Evolutionary conservation across 2,113 vertebrate genomes (phyloP).

Genomic region (Nothocercus julius): DNA sequence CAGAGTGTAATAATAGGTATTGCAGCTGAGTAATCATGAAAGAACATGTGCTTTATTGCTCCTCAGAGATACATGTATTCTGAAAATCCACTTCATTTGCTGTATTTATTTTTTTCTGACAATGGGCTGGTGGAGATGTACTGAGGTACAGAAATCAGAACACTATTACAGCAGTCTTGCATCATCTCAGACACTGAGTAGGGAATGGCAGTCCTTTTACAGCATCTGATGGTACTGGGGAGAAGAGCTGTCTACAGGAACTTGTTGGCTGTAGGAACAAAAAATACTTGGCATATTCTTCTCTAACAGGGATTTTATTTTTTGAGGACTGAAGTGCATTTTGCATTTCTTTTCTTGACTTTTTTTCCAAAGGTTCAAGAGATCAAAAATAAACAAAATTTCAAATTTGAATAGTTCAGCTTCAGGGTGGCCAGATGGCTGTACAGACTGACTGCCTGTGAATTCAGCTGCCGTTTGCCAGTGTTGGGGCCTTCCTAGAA

Average conservation of each 20-base stretch:
- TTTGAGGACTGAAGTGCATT: background rate
- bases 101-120: slow-evolving; percentile 7
- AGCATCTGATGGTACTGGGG: background rate
- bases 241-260: background rate
- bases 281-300: background rate
- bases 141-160: background rate
- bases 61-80: background rate
- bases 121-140: background rate
- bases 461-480: background rate
- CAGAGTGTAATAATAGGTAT: slow-evolving; percentile 35
- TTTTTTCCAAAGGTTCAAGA: background rate
- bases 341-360: background rate
- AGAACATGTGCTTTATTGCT: slow-evolving; percentile 36
- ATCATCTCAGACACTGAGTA: background rate
- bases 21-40: slow-evolving; percentile 37
- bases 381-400: background rate
- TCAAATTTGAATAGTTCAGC: background rate
- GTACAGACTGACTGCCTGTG: background rate
- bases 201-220: background rate
- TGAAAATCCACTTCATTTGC: background rate
- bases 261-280: background rate
- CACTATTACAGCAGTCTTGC: background rate
- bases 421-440: background rate
- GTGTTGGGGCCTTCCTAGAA: background rate
- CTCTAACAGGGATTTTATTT: background rate